Evolutionary conservation across 2,113 vertebrate species (phyloP).

Genomic region (Chlorodrepanis virens): DNA sequence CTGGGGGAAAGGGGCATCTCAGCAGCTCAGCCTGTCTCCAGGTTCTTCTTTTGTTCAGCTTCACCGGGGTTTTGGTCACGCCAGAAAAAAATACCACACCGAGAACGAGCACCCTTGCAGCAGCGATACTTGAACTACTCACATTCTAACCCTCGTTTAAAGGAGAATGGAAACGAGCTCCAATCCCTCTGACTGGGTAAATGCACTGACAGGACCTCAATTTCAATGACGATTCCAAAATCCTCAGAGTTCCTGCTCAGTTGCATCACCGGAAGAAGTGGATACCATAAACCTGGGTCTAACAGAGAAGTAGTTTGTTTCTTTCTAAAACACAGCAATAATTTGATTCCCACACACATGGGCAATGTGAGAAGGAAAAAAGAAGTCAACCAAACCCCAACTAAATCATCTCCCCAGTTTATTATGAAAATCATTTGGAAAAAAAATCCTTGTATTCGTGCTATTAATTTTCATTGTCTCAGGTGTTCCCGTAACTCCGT

Average conservation of each 20-base stretch:
- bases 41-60: not conserved
- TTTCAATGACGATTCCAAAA: not conserved
- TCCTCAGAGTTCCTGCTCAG: not conserved
- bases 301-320: accelerated
- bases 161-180: accelerated
- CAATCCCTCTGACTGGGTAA: not conserved
- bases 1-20: not conserved
- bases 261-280: not conserved
- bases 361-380: accelerated
- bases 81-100: accelerated
- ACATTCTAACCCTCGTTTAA: not conserved
- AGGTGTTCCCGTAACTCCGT: not conserved
- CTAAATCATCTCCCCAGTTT: not conserved
- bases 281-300: not conserved
- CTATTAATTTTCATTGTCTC: not conserved
- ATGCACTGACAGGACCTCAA: not conserved
- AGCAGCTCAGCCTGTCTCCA: not conserved
- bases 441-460: not conserved
- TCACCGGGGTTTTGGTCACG: not conserved
- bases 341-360: not conserved
- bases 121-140: not conserved
- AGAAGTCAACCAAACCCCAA: not conserved
- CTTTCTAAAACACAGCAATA: not conserved
- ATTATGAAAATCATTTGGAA: not conserved
- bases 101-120: too few species aligned